A percentile compares a stretch with the other conserved stretches of the same genome.
Evolutionary conservation across 2,888 invertebrate species (phyloP).

Genomic region (Balanococcus diminutus): DNA sequence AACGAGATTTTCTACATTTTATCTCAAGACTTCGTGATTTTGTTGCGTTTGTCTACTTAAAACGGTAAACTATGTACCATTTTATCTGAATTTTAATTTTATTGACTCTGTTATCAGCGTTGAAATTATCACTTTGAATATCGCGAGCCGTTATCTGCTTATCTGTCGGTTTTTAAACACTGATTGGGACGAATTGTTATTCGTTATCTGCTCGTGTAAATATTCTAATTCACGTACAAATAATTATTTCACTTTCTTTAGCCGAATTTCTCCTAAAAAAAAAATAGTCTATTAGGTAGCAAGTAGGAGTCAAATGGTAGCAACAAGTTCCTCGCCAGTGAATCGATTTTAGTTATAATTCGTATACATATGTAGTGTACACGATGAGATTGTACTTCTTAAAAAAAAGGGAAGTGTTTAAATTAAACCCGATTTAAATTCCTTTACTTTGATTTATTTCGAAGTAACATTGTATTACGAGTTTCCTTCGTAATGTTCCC

Average conservation of each 20-base stretch:
- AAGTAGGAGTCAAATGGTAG: no score
- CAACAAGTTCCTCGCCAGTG: not conserved
- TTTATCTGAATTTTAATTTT: not conserved
- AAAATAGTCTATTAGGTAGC: no score
- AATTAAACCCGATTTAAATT: conserved; percentile 2
- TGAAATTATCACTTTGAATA: not conserved
- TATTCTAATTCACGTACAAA: not conserved
- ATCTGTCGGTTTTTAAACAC: not conserved
- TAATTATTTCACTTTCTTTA: not conserved
- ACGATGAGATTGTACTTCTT: not conserved
- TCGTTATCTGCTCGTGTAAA: not conserved
- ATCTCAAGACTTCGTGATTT: not conserved
- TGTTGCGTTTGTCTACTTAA: not conserved
- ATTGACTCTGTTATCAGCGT: not conserved
- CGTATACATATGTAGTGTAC: not conserved
- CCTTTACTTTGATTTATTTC: not conserved
- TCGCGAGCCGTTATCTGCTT: not conserved
- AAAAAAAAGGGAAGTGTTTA: not conserved
- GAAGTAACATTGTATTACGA: not conserved
- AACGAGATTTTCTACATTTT: not conserved
- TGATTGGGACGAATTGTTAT: not conserved
- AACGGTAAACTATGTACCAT: not conserved
- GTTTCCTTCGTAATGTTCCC: not conserved
- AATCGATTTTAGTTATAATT: not conserved
- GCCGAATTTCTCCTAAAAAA: not conserved